Percentiles rank a stretch among this genome's conserved stretches.
Conservation (phyloP, 2,888 invertebrate genomes). For the Zeuzera pyrina region DNA sequence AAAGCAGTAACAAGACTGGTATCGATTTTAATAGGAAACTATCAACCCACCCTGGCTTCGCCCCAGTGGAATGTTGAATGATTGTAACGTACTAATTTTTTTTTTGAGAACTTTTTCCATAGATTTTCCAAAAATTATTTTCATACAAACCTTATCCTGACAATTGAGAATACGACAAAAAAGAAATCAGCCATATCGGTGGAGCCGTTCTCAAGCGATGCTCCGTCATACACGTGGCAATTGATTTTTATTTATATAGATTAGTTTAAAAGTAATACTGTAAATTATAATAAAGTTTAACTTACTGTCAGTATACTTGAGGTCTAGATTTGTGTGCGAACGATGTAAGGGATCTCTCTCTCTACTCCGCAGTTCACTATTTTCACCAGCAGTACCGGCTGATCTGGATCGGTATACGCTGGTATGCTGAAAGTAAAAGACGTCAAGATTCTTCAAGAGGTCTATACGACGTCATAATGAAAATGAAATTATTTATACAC, state of each 20-base stretch:
- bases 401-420: slow-evolving; percentile 61
- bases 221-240: no score
- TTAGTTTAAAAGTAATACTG: slow-evolving; percentile 1
- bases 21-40: background rate
- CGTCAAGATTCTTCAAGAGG: no score
- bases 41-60: no score
- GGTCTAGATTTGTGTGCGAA: slow-evolving; percentile 61
- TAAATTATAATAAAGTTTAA: slow-evolving; percentile 4
- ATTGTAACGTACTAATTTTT: background rate
- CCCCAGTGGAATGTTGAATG: no score
- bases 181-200: no score
- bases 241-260: background rate
- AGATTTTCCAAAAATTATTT: background rate
- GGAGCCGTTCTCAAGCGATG: background rate
- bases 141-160: no score
- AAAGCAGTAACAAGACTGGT: slow-evolving; percentile 1
- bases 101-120: background rate
- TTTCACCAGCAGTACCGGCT: slow-evolving; percentile 41
- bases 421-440: slow-evolving; percentile 54
- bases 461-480: no score
- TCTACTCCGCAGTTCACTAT: slow-evolving; percentile 35
- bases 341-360: slow-evolving; percentile 62
- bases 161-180: no score
- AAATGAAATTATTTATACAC: no score
- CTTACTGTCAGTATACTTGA: slow-evolving; percentile 52